phyloP scores from a whole-genome alignment of 2,797 vertebrate genomes.

The Pteropus rufus region DNA sequence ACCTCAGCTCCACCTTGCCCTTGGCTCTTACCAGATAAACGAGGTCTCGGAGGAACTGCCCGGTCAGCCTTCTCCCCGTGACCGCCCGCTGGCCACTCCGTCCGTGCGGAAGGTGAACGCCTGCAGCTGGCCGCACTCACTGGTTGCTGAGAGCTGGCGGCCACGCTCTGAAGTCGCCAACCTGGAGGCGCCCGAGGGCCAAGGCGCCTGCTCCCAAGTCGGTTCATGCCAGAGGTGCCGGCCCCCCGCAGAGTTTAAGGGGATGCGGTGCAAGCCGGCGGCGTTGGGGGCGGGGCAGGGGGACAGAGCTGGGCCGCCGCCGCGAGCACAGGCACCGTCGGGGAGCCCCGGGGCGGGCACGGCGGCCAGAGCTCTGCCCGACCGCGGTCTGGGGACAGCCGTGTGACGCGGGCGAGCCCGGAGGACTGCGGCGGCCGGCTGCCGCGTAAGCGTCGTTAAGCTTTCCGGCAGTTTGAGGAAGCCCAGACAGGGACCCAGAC shows the following conservation, averaged over 20 bases:
- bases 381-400: rapidly evolving
- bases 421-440: rapidly evolving
- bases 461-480: not conserved
- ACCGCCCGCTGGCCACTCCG: no score
- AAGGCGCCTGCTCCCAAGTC: no score
- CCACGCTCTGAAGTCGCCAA: rapidly evolving
- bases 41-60: not conserved
- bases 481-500: not conserved
- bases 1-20: not conserved
- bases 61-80: not conserved
- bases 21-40: not conserved
- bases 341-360: rapidly evolving
- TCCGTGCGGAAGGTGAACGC: rapidly evolving
- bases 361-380: not conserved
- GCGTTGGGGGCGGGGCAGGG: no score
- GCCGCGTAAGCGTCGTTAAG: rapidly evolving
- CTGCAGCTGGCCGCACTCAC: rapidly evolving
- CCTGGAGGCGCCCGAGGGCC: no score
- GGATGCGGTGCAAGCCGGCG: no score
- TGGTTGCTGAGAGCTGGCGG: no score
- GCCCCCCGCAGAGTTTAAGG: not conserved
- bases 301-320: not conserved
- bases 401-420: rapidly evolving
- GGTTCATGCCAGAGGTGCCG: rapidly evolving
- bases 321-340: rapidly evolving